Base-by-base conservation (phyloP, 2,888 invertebrate species). In the Oscheius myriophilus region DNA sequence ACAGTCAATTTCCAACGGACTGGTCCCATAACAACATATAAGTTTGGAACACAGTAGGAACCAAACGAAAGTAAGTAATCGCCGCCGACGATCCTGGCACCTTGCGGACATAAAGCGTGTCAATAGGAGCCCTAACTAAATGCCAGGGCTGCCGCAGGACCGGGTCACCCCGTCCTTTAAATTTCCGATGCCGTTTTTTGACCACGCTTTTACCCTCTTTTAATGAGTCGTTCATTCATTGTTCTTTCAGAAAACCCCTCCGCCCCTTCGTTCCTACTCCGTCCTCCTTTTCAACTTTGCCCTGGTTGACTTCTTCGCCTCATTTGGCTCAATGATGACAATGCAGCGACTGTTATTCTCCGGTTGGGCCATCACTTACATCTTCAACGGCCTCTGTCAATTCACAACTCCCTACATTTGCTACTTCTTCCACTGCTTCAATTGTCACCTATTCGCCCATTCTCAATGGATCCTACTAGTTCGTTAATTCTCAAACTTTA, bases 271-370 rank as follows among this genome's bases (percentile, higher is more conserved):
- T 39, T 46, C 45, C 41, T 75, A 72, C 66, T 63, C 73, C 46
- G 71, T 75, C 12, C 59, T 73, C 2, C 68, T 75, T 42, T 70
- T 75, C 72, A 73, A 73, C 69, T 75, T 75, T 55, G 71, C 73
- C 43, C 45, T 71, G 12, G 72, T 73, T 63, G 75, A 75, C 55
- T 57, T 75, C 52, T 52, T 23, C 16, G 51, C 52, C 18, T 51
- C 52, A 7, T 33, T 63, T 51, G 52, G 41, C 11, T 63, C 63
- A 1, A 26, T 63, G 39, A 18, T 51, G 33, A 52, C 39, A 11
- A 63, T 63, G 52, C 63, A 63, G 23, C 51, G 63, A 55, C 67
- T 70, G 26, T 53, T 75, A 43, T 72, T 75, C 69, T 75, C 75
- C 49, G 75, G 72, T 12, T 65, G 68, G 54, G 68, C 75, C 6